These are phyloP conservation scores for Acrocephalus kingi DNA, from an alignment of 2,113 vertebrate genomes.

Conservation along the genomic window DNA sequence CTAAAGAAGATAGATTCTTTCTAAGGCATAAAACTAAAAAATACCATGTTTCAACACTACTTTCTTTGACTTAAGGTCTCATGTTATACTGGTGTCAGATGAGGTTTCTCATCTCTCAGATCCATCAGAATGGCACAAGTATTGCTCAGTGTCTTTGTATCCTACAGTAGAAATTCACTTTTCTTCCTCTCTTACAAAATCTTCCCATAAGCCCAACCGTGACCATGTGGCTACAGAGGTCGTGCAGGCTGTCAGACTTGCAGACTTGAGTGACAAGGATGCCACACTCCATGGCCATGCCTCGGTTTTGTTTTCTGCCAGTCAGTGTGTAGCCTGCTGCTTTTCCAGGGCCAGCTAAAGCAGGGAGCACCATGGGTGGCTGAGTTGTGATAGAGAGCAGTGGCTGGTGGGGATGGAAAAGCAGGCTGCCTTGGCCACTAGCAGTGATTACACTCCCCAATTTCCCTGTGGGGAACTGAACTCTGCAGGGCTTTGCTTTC, in stretches of 20 bases:
- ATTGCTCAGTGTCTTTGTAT: background rate
- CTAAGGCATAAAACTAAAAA: background rate
- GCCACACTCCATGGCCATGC: background rate
- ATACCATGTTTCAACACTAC: background rate
- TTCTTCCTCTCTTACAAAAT: background rate
- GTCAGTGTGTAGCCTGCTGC: background rate
- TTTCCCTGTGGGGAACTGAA: background rate
- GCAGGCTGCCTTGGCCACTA: background rate
- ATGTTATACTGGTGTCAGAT: background rate
- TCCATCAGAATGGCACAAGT: background rate
- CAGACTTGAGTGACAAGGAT: background rate
- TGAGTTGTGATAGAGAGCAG: background rate
- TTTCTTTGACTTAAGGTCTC: background rate
- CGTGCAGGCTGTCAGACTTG: background rate
- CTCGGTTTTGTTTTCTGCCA: background rate
- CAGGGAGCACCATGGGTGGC: background rate
- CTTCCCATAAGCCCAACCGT: background rate
- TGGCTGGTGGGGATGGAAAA: background rate
- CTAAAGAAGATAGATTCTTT: background rate
- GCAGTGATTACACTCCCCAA: no score
- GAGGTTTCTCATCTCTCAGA: background rate
- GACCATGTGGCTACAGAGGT: background rate
- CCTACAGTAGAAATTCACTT: background rate
- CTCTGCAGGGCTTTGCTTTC: background rate
- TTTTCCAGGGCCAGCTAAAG: background rate